Evolutionary conservation across 2,888 invertebrate species (phyloP), one percentile per base, ranked within the genome.

Genomic region (Tolmerus cingulatus): DNA sequence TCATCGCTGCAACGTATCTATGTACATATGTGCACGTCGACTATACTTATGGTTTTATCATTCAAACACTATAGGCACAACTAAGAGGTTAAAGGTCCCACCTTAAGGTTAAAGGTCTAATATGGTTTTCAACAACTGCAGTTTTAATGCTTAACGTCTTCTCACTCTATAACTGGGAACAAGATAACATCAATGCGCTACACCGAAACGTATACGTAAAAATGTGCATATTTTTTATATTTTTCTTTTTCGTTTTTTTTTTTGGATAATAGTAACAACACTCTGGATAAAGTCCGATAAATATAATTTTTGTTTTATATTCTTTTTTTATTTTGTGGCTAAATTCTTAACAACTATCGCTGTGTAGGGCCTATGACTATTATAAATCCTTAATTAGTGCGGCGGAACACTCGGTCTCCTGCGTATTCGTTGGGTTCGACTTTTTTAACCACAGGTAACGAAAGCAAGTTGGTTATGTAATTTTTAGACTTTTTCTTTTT

Each of bases 61-160:
- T 82, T 74, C 82, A 86, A 46, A 87, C 82, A 87, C 88, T 86
- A 88, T 81, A 87, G 88, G 88, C 87, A 88, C 88, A 88, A 84
- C 88, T 88, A 87, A 81, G 88, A 87, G 87, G 87, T 88, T 88
- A 88, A 74, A 74, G 66, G 55, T 88, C 46, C 81, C 40, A 86
- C 43, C 34, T 86, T 40, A 12, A 40, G 30, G 66, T 51, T 43
- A 46, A 27, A 55, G 27, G 46, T 55, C 81, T 81, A 81, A 23
- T 66, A 66, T 27, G 81, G 14, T 55, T 57, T 46, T 81, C 55
- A 81, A 81, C 81, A 55, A 81, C 51, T 81, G 51, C 81, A 77
- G 30, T 30, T 40, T 51, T 46, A 81, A 43, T 16, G 27, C 23
- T 43, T 43, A 86, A 86, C 82, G 40, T 87, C 76, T 66, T 87